These are phyloP conservation scores for Pachydiplax longipennis DNA, from an alignment of 2,888 invertebrate genomes.

Conservation along the genomic window DNA sequence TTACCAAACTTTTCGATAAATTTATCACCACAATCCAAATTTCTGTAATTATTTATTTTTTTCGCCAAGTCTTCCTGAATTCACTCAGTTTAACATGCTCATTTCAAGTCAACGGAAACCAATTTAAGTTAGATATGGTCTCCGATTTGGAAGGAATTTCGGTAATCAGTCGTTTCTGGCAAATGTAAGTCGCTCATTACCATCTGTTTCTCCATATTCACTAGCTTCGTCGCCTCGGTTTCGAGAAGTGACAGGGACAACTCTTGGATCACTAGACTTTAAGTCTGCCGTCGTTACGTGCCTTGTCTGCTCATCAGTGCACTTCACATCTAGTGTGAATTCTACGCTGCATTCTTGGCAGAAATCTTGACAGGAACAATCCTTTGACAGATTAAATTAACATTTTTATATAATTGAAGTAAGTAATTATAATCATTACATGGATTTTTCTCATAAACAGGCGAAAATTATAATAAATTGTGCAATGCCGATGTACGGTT, in stretches of 20 bases:
- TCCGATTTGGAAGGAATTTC: too few species aligned
- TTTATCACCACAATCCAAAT: too few species aligned
- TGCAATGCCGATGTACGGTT: too few species aligned
- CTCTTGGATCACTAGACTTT: conserved; percentile 88
- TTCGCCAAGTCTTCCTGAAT: too few species aligned
- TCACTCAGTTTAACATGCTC: too few species aligned
- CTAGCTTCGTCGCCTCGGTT: conserved; percentile 90
- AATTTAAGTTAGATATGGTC: too few species aligned
- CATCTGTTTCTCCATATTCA: conserved; percentile 94
- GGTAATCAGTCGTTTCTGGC: too few species aligned
- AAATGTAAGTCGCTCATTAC: conserved; percentile 64
- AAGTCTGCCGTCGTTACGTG: conserved; percentile 97
- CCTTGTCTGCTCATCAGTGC: conserved; percentile 90
- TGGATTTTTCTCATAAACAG: not conserved
- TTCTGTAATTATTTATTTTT: too few species aligned
- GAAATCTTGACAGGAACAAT: conserved; percentile 97
- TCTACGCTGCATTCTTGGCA: conserved; percentile 98
- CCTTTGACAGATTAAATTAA: conserved; percentile 62
- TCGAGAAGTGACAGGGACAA: conserved; percentile 91
- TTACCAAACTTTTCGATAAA: too few species aligned
- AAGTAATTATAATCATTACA: too few species aligned
- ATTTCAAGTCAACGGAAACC: too few species aligned
- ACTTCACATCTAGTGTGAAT: conserved; percentile 95
- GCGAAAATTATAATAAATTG: not conserved
- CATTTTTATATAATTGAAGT: not conserved